Evolutionary conservation across 2,113 vertebrate species (phyloP).

Genomic region (Cephalopterus ornatus): DNA sequence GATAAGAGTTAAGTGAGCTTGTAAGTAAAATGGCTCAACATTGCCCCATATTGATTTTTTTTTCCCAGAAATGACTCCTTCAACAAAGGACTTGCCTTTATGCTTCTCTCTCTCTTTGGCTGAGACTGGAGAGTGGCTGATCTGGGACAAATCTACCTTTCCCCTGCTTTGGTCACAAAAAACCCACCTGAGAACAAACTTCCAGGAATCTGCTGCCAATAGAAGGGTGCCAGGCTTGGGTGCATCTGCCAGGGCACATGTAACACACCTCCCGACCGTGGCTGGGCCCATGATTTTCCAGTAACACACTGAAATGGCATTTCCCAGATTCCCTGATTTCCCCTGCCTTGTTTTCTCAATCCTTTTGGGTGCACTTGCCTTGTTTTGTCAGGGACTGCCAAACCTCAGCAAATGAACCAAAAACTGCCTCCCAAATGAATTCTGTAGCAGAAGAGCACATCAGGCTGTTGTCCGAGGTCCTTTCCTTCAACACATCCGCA

Average conservation of each 20-base stretch:
- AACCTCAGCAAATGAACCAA: neutral
- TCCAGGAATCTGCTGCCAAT: neutral
- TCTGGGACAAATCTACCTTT: neutral
- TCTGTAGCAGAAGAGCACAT: neutral
- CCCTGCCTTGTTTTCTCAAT: neutral
- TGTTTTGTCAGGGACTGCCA: neutral
- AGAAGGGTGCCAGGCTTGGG: neutral
- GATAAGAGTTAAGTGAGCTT: neutral
- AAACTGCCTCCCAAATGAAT: neutral
- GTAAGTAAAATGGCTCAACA: neutral
- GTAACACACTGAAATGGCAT: neutral
- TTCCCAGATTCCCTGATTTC: neutral
- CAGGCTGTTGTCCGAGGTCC: neutral
- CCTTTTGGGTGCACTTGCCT: neutral
- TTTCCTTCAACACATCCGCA: neutral
- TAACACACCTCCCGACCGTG: accelerated
- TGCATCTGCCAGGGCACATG: neutral
- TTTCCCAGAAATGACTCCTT: neutral
- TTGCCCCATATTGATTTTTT: neutral
- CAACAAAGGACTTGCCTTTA: neutral
- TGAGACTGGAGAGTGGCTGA: neutral
- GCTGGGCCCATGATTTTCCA: neutral
- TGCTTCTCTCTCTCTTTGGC: neutral
- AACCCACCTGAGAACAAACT: neutral
- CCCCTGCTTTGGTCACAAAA: neutral